Conservation (phyloP, 2,888 invertebrate genomes). For the Syritta pipiens region DNA sequence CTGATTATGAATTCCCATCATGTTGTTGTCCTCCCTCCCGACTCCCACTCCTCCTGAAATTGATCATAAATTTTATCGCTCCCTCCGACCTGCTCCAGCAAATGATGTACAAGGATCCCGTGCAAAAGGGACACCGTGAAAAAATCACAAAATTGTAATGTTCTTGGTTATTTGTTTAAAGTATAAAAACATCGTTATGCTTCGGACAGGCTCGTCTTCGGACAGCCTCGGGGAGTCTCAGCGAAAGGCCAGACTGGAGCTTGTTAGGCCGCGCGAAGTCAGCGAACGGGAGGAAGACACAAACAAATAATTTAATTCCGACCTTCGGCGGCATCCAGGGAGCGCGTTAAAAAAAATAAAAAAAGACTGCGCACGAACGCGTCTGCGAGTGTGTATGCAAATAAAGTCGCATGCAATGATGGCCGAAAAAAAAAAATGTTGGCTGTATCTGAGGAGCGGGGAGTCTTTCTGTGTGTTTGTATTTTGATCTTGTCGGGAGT, state of each 20-base stretch:
- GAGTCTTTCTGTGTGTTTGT: too few relatives aligned
- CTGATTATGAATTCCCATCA: constrained; percentile 32
- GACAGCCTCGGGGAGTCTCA: not conserved
- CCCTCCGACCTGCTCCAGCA: constrained; percentile 5
- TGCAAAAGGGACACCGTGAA: constrained; percentile 12
- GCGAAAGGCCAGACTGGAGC: too few relatives aligned
- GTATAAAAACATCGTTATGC: constrained; percentile 47
- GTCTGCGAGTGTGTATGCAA: constrained; percentile 50
- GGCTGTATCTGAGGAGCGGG: too few relatives aligned
- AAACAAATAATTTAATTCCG: constrained; percentile 63
- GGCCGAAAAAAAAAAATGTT: too few relatives aligned
- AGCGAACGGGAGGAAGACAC: constrained; percentile 8
- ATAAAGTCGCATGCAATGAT: constrained; percentile 56
- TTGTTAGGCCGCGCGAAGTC: not conserved
- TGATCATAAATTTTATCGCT: constrained; percentile 38
- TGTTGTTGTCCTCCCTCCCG: too few relatives aligned
- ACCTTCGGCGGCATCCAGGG: constrained; percentile 57
- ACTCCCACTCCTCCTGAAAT: too few relatives aligned
- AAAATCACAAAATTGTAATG: constrained; percentile 21
- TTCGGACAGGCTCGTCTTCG: constrained; percentile 8
- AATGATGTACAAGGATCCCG: constrained; percentile 33
- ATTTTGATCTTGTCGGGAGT: too few relatives aligned
- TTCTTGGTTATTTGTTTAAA: constrained; percentile 56
- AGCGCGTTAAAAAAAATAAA: not conserved
- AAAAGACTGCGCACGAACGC: not conserved